Percentiles rank a stretch among this genome's conserved stretches.
These are phyloP conservation scores for Drosophila pseudoobscura DNA, from an alignment of 1,140 invertebrate species.

Conservation along the genomic window DNA sequence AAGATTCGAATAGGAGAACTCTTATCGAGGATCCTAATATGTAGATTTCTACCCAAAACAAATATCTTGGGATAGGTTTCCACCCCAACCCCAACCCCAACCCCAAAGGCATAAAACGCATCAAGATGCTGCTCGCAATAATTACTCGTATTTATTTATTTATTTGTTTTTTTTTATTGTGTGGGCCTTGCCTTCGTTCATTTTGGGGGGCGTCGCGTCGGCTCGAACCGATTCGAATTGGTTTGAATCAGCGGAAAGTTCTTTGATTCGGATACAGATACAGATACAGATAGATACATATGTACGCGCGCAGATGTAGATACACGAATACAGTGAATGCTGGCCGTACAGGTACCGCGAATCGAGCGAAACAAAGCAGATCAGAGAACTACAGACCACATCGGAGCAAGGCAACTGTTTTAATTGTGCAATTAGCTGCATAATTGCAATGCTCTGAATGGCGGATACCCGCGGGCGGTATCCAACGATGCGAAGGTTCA, in stretches of 20 bases:
- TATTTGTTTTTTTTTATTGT: constrained; percentile 26
- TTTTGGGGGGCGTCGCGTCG: constrained; percentile 27
- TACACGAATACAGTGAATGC: constrained; percentile 17
- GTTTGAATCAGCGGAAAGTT: constrained; percentile 41
- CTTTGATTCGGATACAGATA: constrained; percentile 10
- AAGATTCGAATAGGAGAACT: too few relatives aligned
- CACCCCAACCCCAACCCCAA: too few relatives aligned
- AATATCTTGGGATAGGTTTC: too few relatives aligned
- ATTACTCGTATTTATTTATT: constrained; percentile 32
- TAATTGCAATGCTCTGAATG: constrained; percentile 46
- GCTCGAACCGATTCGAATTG: constrained; percentile 49
- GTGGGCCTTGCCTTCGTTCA: constrained; percentile 13
- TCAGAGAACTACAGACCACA: too few relatives aligned
- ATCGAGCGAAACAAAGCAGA: background rate
- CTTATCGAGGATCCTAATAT: too few relatives aligned
- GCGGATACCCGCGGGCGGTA: background rate
- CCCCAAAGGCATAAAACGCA: too few relatives aligned
- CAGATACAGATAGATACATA: constrained; percentile 1
- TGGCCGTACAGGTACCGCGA: constrained; percentile 3
- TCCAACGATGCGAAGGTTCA: background rate
- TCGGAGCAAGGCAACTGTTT: constrained; percentile 18
- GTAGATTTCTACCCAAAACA: too few relatives aligned
- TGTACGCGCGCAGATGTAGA: constrained; percentile 13
- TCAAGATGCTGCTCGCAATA: constrained; percentile 20
- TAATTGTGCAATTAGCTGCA: constrained; percentile 72